These are phyloP conservation scores for Anas platyrhynchos DNA, from an alignment of 2,113 vertebrate genomes.

Conservation along the genomic window DNA sequence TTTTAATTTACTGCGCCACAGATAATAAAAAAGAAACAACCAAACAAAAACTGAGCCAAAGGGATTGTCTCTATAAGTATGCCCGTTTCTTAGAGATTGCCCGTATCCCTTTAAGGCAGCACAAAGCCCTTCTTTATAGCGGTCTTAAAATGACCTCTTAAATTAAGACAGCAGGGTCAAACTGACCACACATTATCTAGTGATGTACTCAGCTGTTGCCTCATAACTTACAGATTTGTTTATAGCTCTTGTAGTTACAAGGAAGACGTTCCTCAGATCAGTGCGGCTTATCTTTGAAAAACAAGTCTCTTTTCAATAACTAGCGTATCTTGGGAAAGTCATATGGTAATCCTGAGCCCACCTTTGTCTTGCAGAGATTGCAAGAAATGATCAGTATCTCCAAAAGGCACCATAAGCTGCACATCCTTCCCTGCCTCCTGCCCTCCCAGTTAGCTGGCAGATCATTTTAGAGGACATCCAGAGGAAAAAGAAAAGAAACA, in stretches of 20 bases:
- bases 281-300: conserved; percentile 39
- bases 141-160: conserved; percentile 45
- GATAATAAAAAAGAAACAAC: conserved; percentile 55
- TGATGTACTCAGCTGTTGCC: conserved; percentile 45
- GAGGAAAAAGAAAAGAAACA: not conserved
- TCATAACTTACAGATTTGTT: conserved; percentile 57
- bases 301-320: not conserved
- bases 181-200: conserved; percentile 57
- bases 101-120: conserved; percentile 38
- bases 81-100: not conserved
- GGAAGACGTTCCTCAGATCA: conserved; percentile 43
- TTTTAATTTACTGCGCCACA: conserved; percentile 58
- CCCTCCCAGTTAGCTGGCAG: not conserved
- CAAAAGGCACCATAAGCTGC: not conserved
- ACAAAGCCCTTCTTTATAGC: conserved; percentile 22
- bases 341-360: not conserved
- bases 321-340: not conserved
- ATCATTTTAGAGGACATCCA: not conserved
- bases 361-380: not conserved
- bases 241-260: conserved; percentile 56
- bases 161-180: conserved; percentile 55
- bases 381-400: not conserved
- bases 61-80: not conserved
- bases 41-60: conserved; percentile 41
- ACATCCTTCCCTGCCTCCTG: not conserved